Evolutionary conservation across 2,113 vertebrate genomes (phyloP).

Genomic region (Vireo altiloquus): DNA sequence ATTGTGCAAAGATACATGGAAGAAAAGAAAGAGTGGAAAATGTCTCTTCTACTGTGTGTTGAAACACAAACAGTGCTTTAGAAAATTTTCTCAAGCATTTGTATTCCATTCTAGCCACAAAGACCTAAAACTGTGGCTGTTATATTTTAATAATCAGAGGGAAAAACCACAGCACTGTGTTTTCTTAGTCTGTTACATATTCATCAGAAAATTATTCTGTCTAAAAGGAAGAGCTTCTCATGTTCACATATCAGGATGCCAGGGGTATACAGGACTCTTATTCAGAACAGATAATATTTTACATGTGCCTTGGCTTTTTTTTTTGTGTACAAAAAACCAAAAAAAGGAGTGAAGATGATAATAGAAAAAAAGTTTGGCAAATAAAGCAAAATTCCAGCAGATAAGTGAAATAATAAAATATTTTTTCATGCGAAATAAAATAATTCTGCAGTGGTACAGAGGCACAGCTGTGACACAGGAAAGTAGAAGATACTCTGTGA

Average conservation of each 20-base stretch:
- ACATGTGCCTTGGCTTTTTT: background rate
- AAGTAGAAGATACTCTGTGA: background rate
- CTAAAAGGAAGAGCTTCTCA: background rate
- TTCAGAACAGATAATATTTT: background rate
- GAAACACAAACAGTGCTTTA: background rate
- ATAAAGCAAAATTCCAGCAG: background rate
- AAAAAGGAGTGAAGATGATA: background rate
- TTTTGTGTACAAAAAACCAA: background rate
- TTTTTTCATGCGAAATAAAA: background rate
- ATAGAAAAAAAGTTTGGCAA: background rate
- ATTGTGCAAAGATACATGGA: background rate
- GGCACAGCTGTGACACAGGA: background rate
- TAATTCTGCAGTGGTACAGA: background rate
- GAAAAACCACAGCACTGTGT: background rate
- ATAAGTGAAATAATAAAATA: background rate
- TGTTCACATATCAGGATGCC: background rate
- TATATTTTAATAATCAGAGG: background rate
- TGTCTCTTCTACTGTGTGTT: background rate
- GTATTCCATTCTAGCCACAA: background rate
- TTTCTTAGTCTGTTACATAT: background rate
- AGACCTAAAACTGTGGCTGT: background rate
- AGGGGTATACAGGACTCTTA: background rate
- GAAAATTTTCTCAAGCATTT: background rate
- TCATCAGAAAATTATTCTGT: background rate
- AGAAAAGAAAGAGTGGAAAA: background rate